Base-by-base conservation (phyloP, 2,113 vertebrate genomes). In the Leptobrachium leishanense region DNA sequence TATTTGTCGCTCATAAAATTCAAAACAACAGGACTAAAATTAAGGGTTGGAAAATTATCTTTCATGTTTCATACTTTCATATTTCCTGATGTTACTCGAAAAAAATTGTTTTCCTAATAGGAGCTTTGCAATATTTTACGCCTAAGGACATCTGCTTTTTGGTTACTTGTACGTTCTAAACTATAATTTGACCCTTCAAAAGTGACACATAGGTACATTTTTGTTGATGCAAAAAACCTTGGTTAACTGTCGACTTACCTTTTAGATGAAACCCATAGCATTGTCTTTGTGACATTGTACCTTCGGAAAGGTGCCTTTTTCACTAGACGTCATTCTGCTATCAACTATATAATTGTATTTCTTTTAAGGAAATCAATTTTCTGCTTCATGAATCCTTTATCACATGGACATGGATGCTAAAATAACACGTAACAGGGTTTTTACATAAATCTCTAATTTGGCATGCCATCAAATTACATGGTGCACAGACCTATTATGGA, bases 1-100 rank as follows among this genome's bases (percentile, higher is more conserved):
- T 74, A 74, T 68, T 66, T 79, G 39, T 73, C 40, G 57, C 67
- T 71, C 40, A n/a, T 50, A 31, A 77, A 42, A 63, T 63, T 42
- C 13, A 55, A 50, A 63, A 63, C 54, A 70, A 63, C 55, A 77
- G 69, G 54, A 43, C 12, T 41, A 70, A 54, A 39, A 70, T 63
- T 59, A 69, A 59, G 68, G 67, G n/a, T 70, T 11, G 6, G 3
- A 59, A 59, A 59, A 6, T 31, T 31, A 31, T 31, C 20, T 31
- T 31, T 31, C 20, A 31, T 31, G 8, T 50, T 20, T 31, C 62
- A 13, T 64, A 39, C 62, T 39, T 64, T 20, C 39, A 5, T 39
- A 64, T 64, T 6, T 20, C 62, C 31, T 39, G 20, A 31, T 64
- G 31, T 8, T 2, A 62, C 62, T 4, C 5, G 9, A 10, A 31